phyloP scores from a whole-genome alignment of 2,888 invertebrate species.

The Odontomyia ornata region DNA sequence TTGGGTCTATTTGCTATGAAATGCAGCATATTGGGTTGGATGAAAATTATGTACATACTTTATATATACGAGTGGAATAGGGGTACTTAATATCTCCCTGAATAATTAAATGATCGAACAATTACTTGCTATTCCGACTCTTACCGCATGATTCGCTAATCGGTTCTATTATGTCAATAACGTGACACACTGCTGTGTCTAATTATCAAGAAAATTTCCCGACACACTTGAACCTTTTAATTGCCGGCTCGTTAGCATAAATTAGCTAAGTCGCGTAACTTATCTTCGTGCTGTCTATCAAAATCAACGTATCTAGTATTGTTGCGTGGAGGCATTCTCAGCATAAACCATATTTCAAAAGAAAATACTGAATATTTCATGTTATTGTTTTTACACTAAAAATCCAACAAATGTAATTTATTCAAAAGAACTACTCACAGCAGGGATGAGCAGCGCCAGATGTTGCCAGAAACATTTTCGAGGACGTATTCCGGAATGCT shows the following conservation, averaged over 20 bases:
- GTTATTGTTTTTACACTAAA: not conserved
- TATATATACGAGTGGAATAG: too few species aligned
- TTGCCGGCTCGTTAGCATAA: not conserved
- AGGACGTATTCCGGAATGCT: not conserved
- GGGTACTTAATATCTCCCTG: too few species aligned
- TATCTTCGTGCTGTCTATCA: not conserved
- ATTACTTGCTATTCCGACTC: too few species aligned
- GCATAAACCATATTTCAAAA: not conserved
- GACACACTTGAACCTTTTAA: not conserved
- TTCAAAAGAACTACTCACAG: constrained; percentile 1
- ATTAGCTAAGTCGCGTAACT: not conserved
- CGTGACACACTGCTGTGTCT: too few species aligned
- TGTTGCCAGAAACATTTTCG: not conserved
- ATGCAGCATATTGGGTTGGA: too few species aligned
- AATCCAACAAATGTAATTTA: not conserved
- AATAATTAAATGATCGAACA: too few species aligned
- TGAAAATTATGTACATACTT: too few species aligned
- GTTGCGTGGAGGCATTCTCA: not conserved
- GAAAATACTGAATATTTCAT: not conserved
- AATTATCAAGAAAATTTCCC: too few species aligned
- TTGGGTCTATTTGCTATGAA: too few species aligned
- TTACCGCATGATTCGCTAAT: too few species aligned
- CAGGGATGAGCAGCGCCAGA: not conserved
- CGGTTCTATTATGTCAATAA: too few species aligned
- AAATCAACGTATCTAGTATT: not conserved